A percentile compares a stretch with the other conserved stretches of the same genome.
phyloP scores from a whole-genome alignment of 2,888 invertebrate genomes.

The Himalopsyche kuldschensis region DNA sequence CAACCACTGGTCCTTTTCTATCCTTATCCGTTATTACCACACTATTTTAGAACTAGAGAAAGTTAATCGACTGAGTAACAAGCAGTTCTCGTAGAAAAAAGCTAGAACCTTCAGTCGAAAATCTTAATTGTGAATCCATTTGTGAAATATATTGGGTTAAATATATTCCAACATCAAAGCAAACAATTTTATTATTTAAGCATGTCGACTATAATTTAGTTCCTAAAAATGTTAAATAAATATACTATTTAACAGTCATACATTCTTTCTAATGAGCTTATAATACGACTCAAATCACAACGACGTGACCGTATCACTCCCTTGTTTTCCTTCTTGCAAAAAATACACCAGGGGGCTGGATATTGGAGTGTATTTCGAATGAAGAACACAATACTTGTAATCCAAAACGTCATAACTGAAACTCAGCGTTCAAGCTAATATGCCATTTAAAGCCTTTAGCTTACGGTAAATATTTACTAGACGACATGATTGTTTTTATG shows the following conservation, averaged over 20 bases:
- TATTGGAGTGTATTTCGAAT: slow-evolving; percentile 24
- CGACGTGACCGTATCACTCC: neutral
- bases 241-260: neutral
- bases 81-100: too few species aligned
- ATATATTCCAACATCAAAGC: too few species aligned
- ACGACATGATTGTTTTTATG: neutral
- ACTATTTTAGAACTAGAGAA: too few species aligned
- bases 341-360: slow-evolving; percentile 12
- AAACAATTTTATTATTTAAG: too few species aligned
- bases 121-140: too few species aligned
- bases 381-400: slow-evolving; percentile 6
- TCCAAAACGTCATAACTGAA: slow-evolving; percentile 9
- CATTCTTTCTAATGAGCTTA: neutral
- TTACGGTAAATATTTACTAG: neutral
- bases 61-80: too few species aligned
- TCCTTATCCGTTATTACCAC: too few species aligned
- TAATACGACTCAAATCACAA: neutral
- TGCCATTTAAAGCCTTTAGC: neutral
- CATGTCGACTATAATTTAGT: too few species aligned
- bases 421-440: neutral
- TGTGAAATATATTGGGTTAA: too few species aligned
- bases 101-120: too few species aligned
- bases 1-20: too few species aligned
- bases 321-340: slow-evolving; percentile 27
- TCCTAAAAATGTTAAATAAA: too few species aligned